Conservation (phyloP, 2,888 invertebrate genomes). For the Xiphydria camelus region DNA sequence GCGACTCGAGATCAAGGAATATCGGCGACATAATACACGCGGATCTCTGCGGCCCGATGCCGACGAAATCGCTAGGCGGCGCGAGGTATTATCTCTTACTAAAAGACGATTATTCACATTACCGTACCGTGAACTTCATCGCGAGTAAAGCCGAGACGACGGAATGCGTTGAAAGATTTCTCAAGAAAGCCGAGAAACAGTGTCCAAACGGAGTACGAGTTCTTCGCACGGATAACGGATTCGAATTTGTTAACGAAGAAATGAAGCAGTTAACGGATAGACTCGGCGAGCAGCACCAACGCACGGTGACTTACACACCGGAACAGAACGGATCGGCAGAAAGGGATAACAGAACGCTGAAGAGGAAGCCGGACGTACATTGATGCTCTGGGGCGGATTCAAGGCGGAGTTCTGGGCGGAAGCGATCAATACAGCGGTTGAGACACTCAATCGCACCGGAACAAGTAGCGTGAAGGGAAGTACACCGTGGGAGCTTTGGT, state of each 20-base stretch:
- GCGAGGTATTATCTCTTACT: constrained; percentile 22
- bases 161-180: constrained; percentile 11
- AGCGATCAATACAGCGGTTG: constrained; percentile 13
- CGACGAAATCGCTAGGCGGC: constrained; percentile 18
- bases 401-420: constrained; percentile 22
- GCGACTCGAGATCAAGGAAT: not conserved
- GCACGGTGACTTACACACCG: constrained; percentile 15
- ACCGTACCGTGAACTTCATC: constrained; percentile 22
- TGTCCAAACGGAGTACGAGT: constrained; percentile 19
- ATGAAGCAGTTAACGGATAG: constrained; percentile 18
- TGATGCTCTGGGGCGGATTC: constrained; percentile 8
- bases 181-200: constrained; percentile 24
- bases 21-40: constrained; percentile 20
- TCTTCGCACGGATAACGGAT: constrained; percentile 25
- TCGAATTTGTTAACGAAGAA: constrained; percentile 22
- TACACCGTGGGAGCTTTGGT: constrained; percentile 18
- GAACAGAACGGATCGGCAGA: constrained; percentile 23
- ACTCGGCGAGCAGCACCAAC: constrained; percentile 21
- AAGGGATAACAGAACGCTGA: constrained; percentile 21
- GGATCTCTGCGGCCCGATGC: constrained; percentile 21
- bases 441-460: constrained; percentile 12
- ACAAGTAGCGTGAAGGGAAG: constrained; percentile 9
- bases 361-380: constrained; percentile 15
- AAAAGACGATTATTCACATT: constrained; percentile 22
- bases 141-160: constrained; percentile 21